Conservation (phyloP, 2,888 invertebrate species). For the Stegana nigrithorax region DNA sequence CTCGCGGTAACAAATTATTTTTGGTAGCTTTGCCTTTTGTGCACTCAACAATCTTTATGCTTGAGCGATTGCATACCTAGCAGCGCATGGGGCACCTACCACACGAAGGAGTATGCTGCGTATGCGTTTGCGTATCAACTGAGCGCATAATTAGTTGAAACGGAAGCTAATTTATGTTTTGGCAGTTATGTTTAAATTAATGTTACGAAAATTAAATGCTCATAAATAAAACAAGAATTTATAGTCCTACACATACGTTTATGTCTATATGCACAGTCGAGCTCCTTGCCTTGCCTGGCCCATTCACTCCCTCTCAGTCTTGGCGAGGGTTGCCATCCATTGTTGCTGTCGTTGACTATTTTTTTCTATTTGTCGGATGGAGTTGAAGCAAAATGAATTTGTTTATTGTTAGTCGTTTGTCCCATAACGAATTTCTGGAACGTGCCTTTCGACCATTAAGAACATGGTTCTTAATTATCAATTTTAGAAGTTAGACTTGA, state of each 20-base stretch:
- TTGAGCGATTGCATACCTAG: slow-evolving; percentile 51
- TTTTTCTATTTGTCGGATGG: no score
- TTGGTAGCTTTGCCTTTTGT: slow-evolving; percentile 48
- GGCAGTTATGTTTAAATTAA: slow-evolving; percentile 67
- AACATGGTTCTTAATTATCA: no score
- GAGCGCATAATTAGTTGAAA: slow-evolving; percentile 62
- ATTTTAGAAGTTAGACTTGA: no score
- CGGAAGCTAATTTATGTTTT: slow-evolving; percentile 67
- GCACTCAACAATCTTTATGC: slow-evolving; percentile 61
- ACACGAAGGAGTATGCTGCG: not conserved
- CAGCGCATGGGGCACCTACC: not conserved
- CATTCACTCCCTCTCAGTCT: no score
- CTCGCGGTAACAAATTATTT: slow-evolving; percentile 4
- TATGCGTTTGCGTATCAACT: not conserved
- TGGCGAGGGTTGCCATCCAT: no score
- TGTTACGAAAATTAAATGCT: slow-evolving; percentile 66
- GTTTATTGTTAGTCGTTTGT: slow-evolving; percentile 6
- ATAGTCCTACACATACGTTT: slow-evolving; percentile 36
- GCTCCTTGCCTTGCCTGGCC: not conserved
- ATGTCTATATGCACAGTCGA: not conserved
- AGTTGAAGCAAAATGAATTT: slow-evolving; percentile 16
- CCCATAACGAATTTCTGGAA: slow-evolving; percentile 42
- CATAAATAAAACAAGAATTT: slow-evolving; percentile 59
- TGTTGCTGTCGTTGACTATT: no score
- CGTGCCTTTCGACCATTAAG: slow-evolving; percentile 54